Percentiles rank a stretch among this genome's conserved stretches.
Conservation (phyloP, 2,113 vertebrate genomes). For the Syngnathus floridae region DNA sequence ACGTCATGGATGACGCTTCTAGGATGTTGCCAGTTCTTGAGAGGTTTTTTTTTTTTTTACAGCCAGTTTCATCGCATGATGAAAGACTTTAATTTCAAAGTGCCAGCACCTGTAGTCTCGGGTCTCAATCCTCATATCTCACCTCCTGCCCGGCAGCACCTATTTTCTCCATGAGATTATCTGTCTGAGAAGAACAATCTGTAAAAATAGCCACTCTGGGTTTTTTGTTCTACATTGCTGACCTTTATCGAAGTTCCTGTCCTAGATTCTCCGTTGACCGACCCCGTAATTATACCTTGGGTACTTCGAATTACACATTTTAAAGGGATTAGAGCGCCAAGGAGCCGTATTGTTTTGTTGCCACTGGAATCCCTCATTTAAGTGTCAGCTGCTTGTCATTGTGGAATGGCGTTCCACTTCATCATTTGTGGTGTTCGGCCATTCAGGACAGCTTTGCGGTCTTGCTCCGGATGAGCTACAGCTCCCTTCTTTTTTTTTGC, state of each 20-base stretch:
- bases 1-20: not conserved
- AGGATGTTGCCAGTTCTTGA: not conserved
- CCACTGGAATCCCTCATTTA: conserved; percentile 36
- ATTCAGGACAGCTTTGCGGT: conserved; percentile 25
- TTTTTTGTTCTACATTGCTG: conserved; percentile 2
- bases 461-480: conserved; percentile 17
- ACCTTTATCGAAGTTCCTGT: not conserved
- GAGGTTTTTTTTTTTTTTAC: not conserved
- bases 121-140: conserved; percentile 2
- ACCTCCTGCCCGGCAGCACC: not conserved
- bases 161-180: not conserved
- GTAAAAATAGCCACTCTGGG: not conserved
- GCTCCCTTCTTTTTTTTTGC: conserved; percentile 9
- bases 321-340: conserved; percentile 34
- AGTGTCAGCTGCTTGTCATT: conserved; percentile 30
- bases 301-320: conserved; percentile 34
- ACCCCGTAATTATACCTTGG: conserved; percentile 7
- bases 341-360: conserved; percentile 32
- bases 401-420: conserved; percentile 19
- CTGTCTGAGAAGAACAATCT: not conserved
- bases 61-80: not conserved
- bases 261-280: not conserved
- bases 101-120: not conserved
- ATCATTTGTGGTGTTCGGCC: conserved; percentile 24
- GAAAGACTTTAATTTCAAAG: conserved; percentile 1